Evolutionary conservation across 2,113 vertebrate genomes (phyloP), one percentile per base, ranked within the genome.

Genomic region (Neogobius melanostomus): DNA sequence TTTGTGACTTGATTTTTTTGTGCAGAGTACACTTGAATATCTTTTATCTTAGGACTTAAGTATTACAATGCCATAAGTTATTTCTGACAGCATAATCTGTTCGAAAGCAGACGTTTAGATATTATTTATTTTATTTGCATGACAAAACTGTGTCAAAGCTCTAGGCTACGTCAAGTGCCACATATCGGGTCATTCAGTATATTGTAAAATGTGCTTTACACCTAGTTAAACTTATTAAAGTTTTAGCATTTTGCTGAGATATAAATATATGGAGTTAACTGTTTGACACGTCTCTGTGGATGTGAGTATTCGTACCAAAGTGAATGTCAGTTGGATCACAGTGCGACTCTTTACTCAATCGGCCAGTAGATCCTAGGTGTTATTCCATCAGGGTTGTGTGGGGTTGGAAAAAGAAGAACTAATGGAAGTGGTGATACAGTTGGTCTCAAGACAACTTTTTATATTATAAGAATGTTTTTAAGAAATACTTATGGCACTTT

Each of bases 61-160:
- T 91, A 90, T 90, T 94, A 93, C 85, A 77, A 90, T 93, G 93
- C 93, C 93, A 94, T 96, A 96, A 95, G 95, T 96, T 95, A 94
- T 91, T 95, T 93, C 90, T 93, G 93, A 94, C 75, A 89, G 83
- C 91, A 88, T 89, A 77, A 74, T 84, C 84, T 80, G 80, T 85
- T 91, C 60, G 77, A 74, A 93, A 82, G 77, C 71, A 49, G 74
- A 50, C 67, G 75, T 76, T 78, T 80, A 83, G 82, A 85, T 92
- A 93, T 93, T 90, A 93, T 93, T 94, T 91, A 93, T 89, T 88
- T 93, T 88, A 80, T 93, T 92, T 91, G 91, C 91, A 92, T 94
- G 93, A 93, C 78, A 66, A 82, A 80, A 90, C 77, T 70, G 81
- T 65, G 63, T 89, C 87, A 89, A 93, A 85, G 86, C 76, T 85